phyloP scores from a whole-genome alignment of 2,113 vertebrate species.

The Indicator indicator region DNA sequence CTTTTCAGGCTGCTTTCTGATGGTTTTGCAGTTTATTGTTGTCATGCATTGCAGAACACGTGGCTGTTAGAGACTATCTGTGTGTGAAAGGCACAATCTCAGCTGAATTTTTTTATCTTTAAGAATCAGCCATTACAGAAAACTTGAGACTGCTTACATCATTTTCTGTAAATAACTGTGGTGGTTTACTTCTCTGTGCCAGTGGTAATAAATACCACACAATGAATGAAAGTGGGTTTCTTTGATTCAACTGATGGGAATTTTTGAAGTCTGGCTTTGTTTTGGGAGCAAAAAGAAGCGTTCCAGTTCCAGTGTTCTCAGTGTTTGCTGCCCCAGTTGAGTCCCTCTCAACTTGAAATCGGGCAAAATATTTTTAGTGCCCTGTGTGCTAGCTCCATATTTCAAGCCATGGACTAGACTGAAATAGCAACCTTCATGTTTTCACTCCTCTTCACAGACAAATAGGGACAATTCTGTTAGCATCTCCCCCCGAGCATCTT shows the following conservation, averaged over 20 bases:
- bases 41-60: not conserved
- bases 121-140: not conserved
- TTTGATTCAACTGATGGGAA: not conserved
- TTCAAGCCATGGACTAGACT: not conserved
- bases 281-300: not conserved
- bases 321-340: not conserved
- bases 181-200: not conserved
- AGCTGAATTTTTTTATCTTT: not conserved
- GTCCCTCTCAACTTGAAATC: not conserved
- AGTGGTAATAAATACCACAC: not conserved
- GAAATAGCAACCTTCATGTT: conserved; percentile 14
- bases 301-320: not conserved
- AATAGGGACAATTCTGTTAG: not conserved
- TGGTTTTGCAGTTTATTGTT: not conserved
- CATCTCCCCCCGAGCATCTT: not conserved
- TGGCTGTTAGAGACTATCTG: not conserved
- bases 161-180: not conserved
- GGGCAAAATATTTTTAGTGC: conserved; percentile 14
- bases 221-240: not conserved
- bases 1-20: not conserved
- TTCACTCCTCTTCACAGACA: conserved; percentile 9
- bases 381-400: not conserved
- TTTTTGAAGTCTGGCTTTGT: not conserved
- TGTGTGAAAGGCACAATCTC: not conserved
- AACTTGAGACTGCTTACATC: not conserved